A percentile compares a stretch with the other conserved stretches of the same genome.
Conservation (phyloP, 2,113 vertebrate species). For the Gulo gulo region DNA sequence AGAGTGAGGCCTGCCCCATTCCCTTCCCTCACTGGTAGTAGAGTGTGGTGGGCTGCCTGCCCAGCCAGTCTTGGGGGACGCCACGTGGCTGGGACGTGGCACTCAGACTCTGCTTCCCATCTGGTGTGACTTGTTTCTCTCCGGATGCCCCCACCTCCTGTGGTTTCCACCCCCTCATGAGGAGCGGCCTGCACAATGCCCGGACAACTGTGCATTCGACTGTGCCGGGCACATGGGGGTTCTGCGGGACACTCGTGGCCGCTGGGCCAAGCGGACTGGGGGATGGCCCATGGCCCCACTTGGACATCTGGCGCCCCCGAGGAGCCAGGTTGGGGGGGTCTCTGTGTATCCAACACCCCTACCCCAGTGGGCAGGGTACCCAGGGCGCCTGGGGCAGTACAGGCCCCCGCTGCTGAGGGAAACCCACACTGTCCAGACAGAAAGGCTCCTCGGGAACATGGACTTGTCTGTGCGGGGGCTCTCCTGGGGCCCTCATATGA, state of each 20-base stretch:
- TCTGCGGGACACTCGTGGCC: too few relatives aligned
- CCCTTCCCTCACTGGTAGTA: rapidly evolving
- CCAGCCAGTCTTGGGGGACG: background rate
- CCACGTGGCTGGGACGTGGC: background rate
- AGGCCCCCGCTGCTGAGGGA: background rate
- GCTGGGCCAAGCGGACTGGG: background rate
- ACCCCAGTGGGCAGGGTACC: background rate
- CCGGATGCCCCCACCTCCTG: background rate
- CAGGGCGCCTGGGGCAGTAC: background rate
- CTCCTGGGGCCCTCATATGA: rapidly evolving
- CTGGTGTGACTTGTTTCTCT: background rate
- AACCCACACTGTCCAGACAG: background rate
- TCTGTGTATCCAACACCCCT: rapidly evolving
- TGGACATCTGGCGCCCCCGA: too few relatives aligned
- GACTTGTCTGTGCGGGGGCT: rapidly evolving
- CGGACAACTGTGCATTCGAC: background rate
- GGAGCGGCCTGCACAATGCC: background rate
- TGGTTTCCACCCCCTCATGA: rapidly evolving
- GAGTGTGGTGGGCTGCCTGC: background rate
- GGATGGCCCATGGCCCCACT: rapidly evolving
- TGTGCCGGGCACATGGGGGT: background rate
- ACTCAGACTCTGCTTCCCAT: conserved; percentile 55
- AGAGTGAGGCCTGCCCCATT: background rate
- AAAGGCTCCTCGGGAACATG: background rate
- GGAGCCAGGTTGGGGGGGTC: background rate